A percentile compares a stretch with the other conserved stretches of the same genome.
phyloP scores from a whole-genome alignment of 2,797 vertebrate species.

The Salarias fasciatus region DNA sequence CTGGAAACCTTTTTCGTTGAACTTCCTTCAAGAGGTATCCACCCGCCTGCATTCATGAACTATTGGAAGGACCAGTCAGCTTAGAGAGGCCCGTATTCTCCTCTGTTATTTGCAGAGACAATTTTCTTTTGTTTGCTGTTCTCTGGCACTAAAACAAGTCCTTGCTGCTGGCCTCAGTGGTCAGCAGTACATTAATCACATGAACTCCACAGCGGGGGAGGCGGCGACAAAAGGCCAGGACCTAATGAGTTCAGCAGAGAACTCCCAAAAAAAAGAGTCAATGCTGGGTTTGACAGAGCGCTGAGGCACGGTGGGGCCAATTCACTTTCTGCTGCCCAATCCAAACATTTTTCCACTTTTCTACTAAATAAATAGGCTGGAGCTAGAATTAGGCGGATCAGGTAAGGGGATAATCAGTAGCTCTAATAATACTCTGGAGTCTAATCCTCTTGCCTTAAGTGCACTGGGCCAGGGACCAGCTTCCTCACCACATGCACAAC shows the following conservation, averaged over 20 bases:
- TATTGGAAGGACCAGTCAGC: conserved; percentile 41
- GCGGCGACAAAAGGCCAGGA: conserved; percentile 68
- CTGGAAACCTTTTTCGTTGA: conserved; percentile 51
- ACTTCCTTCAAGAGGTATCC: conserved; percentile 47
- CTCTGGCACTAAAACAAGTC: conserved; percentile 73
- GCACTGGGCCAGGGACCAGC: conserved; percentile 64
- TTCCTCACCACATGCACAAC: conserved; percentile 57
- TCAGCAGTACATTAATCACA: conserved; percentile 79
- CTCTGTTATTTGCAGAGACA: conserved; percentile 65
- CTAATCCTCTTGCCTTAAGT: conserved; percentile 87
- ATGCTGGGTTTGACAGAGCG: conserved; percentile 40
- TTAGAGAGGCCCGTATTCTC: conserved; percentile 46
- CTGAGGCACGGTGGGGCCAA: conserved; percentile 48
- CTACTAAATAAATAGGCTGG: conserved; percentile 70
- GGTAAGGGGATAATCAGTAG: conserved; percentile 84
- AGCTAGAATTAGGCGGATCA: conserved; percentile 76
- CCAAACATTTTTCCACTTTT: conserved; percentile 68
- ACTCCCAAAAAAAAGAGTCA: conserved; percentile 51
- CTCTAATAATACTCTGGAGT: conserved; percentile 88
- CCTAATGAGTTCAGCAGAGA: conserved; percentile 74
- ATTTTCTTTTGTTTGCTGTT: conserved; percentile 75
- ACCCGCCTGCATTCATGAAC: conserved; percentile 38
- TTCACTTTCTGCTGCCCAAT: conserved; percentile 56
- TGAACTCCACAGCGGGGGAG: conserved; percentile 61
- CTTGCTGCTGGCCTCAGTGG: conserved; percentile 62